Conservation (phyloP, 2,888 invertebrate species). For the Boloria euphrosyne region DNA sequence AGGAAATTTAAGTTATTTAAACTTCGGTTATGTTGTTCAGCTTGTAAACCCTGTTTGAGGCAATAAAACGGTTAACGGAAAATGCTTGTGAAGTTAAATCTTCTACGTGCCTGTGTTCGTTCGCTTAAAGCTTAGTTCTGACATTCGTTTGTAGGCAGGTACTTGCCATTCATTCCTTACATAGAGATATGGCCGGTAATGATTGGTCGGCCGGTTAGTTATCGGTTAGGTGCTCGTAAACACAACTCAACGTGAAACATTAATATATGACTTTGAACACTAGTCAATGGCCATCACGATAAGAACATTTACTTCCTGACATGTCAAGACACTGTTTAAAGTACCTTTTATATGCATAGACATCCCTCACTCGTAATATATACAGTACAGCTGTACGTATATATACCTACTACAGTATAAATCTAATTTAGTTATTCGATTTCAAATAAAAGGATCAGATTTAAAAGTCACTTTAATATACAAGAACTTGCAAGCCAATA, state of each 20-base stretch:
- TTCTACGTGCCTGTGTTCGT: slow-evolving; percentile 67
- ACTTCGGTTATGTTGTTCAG: slow-evolving; percentile 49
- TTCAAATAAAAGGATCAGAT: slow-evolving; percentile 22
- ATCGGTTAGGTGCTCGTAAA: slow-evolving; percentile 78
- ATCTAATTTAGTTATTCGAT: slow-evolving; percentile 23
- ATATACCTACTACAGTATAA: no score
- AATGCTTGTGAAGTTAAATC: slow-evolving; percentile 58
- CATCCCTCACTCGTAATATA: background rate
- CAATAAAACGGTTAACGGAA: slow-evolving; percentile 65
- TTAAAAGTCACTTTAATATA: slow-evolving; percentile 30
- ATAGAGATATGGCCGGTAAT: slow-evolving; percentile 78
- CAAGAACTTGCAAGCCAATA: slow-evolving; percentile 24
- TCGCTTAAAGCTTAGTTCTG: slow-evolving; percentile 66
- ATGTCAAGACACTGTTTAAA: slow-evolving; percentile 45
- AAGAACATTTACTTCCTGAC: slow-evolving; percentile 65
- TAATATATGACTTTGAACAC: slow-evolving; percentile 71
- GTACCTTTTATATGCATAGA: background rate
- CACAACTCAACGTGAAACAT: slow-evolving; percentile 70
- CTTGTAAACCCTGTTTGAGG: slow-evolving; percentile 55
- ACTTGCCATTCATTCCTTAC: slow-evolving; percentile 76
- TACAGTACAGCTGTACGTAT: slow-evolving; percentile 22
- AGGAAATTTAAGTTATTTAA: slow-evolving; percentile 43
- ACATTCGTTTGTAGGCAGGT: slow-evolving; percentile 70
- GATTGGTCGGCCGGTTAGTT: slow-evolving; percentile 68
- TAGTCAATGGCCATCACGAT: slow-evolving; percentile 71